phyloP scores from a whole-genome alignment of 2,113 vertebrate genomes.

The Willisornis vidua region DNA sequence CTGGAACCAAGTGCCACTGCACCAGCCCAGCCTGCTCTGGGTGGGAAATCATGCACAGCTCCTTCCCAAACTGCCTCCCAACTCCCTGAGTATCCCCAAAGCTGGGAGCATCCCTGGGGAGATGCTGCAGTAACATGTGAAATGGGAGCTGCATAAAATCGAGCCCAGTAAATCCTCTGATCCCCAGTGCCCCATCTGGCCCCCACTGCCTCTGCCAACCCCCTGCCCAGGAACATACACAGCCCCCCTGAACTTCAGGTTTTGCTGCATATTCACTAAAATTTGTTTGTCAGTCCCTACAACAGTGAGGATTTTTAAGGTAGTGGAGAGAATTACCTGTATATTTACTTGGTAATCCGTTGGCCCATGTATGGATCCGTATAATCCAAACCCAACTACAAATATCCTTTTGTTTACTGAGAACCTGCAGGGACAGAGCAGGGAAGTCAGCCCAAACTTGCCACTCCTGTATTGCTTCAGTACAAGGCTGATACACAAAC shows the following conservation, averaged over 20 bases:
- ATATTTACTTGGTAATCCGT: conserved; percentile 98
- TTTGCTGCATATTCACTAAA: background rate
- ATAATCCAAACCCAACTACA: conserved; percentile 93
- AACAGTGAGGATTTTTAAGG: background rate
- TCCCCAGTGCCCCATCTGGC: conserved; percentile 23
- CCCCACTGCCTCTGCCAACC: background rate
- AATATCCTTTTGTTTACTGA: conserved; percentile 95
- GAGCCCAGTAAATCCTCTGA: background rate
- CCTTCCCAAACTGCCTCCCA: background rate
- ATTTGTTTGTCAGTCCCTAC: background rate
- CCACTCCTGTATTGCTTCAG: background rate
- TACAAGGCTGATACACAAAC: background rate
- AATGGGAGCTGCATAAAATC: background rate
- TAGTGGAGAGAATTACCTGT: conserved; percentile 77
- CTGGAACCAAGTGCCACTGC: accelerated
- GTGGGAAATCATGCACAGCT: background rate
- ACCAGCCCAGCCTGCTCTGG: accelerated
- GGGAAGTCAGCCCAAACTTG: background rate
- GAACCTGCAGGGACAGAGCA: conserved; percentile 79
- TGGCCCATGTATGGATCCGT: conserved; percentile 94
- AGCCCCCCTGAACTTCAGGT: background rate
- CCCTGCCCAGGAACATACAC: background rate
- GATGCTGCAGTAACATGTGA: background rate
- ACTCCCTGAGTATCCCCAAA: background rate
- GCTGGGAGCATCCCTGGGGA: background rate